Conservation (phyloP, 2,113 vertebrate species). For the Vulpes ferrilata region DNA sequence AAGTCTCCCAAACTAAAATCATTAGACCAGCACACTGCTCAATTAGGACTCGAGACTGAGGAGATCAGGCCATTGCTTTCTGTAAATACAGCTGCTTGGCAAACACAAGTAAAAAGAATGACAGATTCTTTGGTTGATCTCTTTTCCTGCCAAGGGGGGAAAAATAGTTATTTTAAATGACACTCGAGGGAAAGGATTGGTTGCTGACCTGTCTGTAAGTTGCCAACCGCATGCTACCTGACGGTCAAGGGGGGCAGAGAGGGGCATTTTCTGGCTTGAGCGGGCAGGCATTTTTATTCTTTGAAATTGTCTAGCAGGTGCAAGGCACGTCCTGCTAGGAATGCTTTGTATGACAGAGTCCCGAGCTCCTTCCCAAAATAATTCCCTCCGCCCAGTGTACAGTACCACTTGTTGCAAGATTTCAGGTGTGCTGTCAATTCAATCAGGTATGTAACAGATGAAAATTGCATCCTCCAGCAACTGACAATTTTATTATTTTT, state of each 20-base stretch:
- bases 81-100: constrained; percentile 83
- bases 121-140: not conserved
- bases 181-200: not conserved
- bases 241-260: not conserved
- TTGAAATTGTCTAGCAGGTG: constrained; percentile 75
- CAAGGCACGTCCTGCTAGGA: not conserved
- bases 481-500: constrained; percentile 50
- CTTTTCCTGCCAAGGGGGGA: constrained; percentile 2
- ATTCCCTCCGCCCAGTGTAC: constrained; percentile 52
- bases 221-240: constrained; percentile 29
- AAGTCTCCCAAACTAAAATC: constrained; percentile 64
- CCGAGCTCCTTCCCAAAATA: constrained; percentile 60
- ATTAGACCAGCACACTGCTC: constrained; percentile 63
- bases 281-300: not conserved
- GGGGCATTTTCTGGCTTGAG: not conserved
- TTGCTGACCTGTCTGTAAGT: not conserved
- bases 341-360: not conserved
- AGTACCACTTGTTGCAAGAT: constrained; percentile 4
- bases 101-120: constrained; percentile 52
- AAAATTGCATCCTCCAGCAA: constrained; percentile 14
- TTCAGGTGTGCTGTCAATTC: constrained; percentile 39
- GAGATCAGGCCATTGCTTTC: not conserved
- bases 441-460: constrained; percentile 24
- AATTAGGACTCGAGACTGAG: constrained; percentile 56
- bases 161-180: constrained; percentile 72